Evolutionary conservation across 2,888 invertebrate species (phyloP).

Genomic region (Arrhopalites spinosus): DNA sequence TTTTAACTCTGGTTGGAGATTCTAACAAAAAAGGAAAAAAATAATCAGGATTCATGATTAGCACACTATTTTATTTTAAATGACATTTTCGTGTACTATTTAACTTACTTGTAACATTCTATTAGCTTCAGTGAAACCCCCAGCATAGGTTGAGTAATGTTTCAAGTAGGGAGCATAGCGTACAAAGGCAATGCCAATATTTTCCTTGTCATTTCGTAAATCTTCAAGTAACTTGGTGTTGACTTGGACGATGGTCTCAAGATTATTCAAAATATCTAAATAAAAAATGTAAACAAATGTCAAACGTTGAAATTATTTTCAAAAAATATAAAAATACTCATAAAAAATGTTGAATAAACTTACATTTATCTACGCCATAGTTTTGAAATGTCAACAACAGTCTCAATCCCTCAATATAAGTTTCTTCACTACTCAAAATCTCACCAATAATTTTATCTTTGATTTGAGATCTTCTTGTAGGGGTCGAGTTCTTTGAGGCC

Average conservation of each 20-base stretch:
- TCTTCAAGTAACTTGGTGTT: slow-evolving; percentile 59
- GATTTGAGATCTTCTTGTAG: neutral
- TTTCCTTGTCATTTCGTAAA: slow-evolving; percentile 59
- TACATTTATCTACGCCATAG: slow-evolving; percentile 17
- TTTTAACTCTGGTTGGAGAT: slow-evolving; percentile 22
- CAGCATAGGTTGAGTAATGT: slow-evolving; percentile 77
- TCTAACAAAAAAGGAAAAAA: slow-evolving; percentile 9
- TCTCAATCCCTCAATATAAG: slow-evolving; percentile 25
- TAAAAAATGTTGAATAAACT: too few relatives aligned
- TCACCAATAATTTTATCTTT: slow-evolving; percentile 60
- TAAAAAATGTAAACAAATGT: neutral
- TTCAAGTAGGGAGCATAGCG: slow-evolving; percentile 78
- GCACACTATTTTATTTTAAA: too few relatives aligned
- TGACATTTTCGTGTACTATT: too few relatives aligned
- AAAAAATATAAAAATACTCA: too few relatives aligned
- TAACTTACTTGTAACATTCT: slow-evolving; percentile 66
- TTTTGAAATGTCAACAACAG: slow-evolving; percentile 16
- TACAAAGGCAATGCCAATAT: slow-evolving; percentile 70
- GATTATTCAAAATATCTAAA: slow-evolving; percentile 18
- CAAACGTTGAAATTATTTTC: neutral
- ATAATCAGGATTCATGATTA: too few relatives aligned
- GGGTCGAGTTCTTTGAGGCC: slow-evolving; percentile 32
- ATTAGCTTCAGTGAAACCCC: slow-evolving; percentile 71
- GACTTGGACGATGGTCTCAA: slow-evolving; percentile 55
- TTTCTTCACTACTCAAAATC: slow-evolving; percentile 60